Evolutionary conservation across 2,113 vertebrate genomes (phyloP), one percentile per base, ranked within the genome.

Genomic region (Sphaerodactylus townsendi): DNA sequence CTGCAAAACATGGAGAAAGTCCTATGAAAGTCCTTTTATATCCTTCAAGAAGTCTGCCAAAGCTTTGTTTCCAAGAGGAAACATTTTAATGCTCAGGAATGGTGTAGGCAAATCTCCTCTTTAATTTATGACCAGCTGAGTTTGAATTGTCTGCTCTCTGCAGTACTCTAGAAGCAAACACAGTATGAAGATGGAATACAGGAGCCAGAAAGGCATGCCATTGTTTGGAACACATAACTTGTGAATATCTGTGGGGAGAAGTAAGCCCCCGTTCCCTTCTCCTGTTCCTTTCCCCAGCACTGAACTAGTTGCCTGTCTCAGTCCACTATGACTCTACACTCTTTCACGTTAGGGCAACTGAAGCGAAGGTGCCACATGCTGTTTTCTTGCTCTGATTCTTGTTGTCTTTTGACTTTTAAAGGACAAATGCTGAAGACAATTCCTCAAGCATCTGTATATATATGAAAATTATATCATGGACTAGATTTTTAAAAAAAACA

Each of bases 81-180:
- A 86, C 4, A 39, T 21, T 83, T 35, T 65, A 86, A 87, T 30
- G 30, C 10, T 89, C 53, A 88, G 70, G 72, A 46, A 69, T 25
- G 85, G 64, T 39, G 37, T 44, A 83, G 87, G 76, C 4, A 84
- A 74, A 21, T 11, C n/a, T 6, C 37, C 48, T 41, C n/a, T 65
- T 25, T 87, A 82, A 81, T 28, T 76, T 17, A 82, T n/a, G 2
- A 48, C 48, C 21, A 87, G 14, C 44, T 88, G 44, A 48, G 73
- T 33, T 44, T 64, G 39, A 79, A 30, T 1, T 92, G 69, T 39
- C 86, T 30, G 10, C 30, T 93, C 53, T 85, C 73, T 83, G 25
- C 4, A 78, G 37, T 1, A 0, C 21, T 77, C 21, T 23, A 59
- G 74, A 86, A 86, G 83, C 37, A 30, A 59, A 77, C 17, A 10